Conservation (phyloP, 1,140 invertebrate species). For the Drepana arcuata region DNA sequence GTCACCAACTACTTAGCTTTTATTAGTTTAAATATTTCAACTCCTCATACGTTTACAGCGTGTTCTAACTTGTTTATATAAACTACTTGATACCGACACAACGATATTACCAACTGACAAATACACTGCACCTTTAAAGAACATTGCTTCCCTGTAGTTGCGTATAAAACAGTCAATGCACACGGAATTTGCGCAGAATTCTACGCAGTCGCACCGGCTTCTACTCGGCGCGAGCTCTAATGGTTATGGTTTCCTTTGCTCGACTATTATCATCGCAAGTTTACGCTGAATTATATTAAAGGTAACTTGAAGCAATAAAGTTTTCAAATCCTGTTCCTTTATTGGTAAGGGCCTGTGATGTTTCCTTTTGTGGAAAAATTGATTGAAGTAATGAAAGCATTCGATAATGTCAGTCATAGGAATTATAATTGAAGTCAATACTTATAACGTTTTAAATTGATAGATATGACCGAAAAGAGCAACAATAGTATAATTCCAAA, state of each 20-base stretch:
- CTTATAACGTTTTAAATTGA: constrained; percentile 5
- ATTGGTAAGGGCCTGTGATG: constrained; percentile 4
- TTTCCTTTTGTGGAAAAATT: constrained; percentile 7
- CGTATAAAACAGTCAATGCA: too few species aligned
- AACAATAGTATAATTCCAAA: too few species aligned
- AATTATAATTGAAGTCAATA: constrained; percentile 7
- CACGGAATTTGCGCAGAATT: too few species aligned
- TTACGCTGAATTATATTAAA: constrained; percentile 15
- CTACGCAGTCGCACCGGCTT: too few species aligned
- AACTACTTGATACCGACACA: too few species aligned
- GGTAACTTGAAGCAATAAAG: constrained; percentile 8
- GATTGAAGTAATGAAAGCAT: constrained; percentile 7
- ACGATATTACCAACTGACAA: too few species aligned
- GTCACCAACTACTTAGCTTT: too few species aligned
- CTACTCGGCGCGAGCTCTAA: constrained; percentile 7
- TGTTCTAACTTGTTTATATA: too few species aligned
- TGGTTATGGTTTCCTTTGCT: constrained; percentile 14
- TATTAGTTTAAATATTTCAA: too few species aligned
- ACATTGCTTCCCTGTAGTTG: too few species aligned
- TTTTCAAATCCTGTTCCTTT: constrained; percentile 12
- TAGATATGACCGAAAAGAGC: not conserved
- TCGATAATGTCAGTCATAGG: constrained; percentile 7
- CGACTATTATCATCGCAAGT: constrained; percentile 10
- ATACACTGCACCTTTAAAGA: too few species aligned
- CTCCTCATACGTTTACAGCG: too few species aligned